A percentile compares a stretch with the other conserved stretches of the same genome.
Evolutionary conservation across 2,797 vertebrate genomes (phyloP).

Genomic region (Leptatherina wallacei): DNA sequence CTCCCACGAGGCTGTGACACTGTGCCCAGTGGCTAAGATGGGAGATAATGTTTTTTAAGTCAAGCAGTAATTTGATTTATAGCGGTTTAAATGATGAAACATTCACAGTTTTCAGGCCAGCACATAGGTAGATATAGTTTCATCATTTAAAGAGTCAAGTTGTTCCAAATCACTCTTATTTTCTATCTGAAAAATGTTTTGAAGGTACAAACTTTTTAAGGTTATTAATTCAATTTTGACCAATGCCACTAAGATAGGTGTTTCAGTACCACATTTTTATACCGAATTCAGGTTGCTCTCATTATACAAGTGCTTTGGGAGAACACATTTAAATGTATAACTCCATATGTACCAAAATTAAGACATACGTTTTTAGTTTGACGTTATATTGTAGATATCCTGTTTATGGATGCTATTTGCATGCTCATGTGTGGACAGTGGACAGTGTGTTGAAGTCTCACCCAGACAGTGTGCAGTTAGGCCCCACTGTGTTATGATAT

Average conservation of each 20-base stretch:
- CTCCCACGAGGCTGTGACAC: conserved; percentile 13
- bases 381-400: too few species aligned
- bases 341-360: background rate
- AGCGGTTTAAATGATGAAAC: conserved; percentile 8
- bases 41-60: conserved; percentile 15
- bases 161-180: too few species aligned
- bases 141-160: background rate
- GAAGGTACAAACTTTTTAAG: background rate
- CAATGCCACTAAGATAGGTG: background rate
- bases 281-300: background rate
- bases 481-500: background rate
- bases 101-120: conserved; percentile 9
- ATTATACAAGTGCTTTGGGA: background rate
- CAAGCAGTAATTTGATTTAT: conserved; percentile 9
- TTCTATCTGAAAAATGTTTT: too few species aligned
- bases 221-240: background rate
- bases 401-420: too few species aligned
- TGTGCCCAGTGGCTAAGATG: conserved; percentile 4
- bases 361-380: background rate
- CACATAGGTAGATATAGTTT: too few species aligned
- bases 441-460: background rate
- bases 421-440: too few species aligned
- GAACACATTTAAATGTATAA: too few species aligned
- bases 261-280: too few species aligned
- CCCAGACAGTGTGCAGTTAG: background rate